These are phyloP conservation scores for Nothura maculosa DNA, from an alignment of 2,797 vertebrate species.

Conservation along the genomic window DNA sequence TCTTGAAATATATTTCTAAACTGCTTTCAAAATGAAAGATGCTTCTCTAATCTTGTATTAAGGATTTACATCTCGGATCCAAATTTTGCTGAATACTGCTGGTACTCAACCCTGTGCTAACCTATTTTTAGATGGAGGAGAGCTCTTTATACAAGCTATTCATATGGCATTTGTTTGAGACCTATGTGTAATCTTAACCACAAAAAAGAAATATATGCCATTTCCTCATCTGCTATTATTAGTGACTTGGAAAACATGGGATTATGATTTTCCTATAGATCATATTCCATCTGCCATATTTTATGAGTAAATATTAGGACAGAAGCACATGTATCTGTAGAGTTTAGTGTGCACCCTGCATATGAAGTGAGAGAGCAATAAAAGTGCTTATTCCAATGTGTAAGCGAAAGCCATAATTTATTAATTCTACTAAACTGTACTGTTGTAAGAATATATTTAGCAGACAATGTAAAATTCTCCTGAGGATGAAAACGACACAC, in stretches of 20 bases:
- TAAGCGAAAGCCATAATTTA: not conserved
- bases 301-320: not conserved
- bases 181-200: not conserved
- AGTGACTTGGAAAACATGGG: not conserved
- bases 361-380: not conserved
- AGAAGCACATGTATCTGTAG: fast-evolving
- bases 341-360: fast-evolving
- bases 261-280: not conserved
- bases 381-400: not conserved
- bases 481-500: not conserved
- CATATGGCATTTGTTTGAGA: not conserved
- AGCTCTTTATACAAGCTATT: not conserved
- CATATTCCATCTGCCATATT: not conserved
- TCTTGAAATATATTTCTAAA: not conserved
- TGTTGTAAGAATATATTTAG: not conserved
- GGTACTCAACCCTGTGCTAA: not conserved
- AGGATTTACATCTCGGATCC: not conserved
- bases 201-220: not conserved
- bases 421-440: not conserved
- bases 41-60: not conserved
- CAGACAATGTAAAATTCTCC: not conserved
- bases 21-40: not conserved
- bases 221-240: not conserved
- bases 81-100: not conserved
- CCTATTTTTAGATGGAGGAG: not conserved